phyloP scores from a whole-genome alignment of 2,888 invertebrate genomes.

The Drosophila ustulata region DNA sequence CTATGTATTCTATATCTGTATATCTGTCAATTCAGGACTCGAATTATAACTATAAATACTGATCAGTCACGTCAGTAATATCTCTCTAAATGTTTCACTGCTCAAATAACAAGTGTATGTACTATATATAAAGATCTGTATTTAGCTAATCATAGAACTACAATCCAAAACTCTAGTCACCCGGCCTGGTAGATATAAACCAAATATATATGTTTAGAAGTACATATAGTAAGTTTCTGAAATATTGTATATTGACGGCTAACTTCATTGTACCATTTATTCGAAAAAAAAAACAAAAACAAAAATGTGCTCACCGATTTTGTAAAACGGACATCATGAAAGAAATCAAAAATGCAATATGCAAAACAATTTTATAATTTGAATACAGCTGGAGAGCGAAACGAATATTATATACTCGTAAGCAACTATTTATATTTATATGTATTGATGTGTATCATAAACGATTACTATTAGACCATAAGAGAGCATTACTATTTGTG shows the following conservation, averaged over 20 bases:
- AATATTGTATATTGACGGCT: constrained; percentile 35
- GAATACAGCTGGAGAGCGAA: constrained; percentile 47
- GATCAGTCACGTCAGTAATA: background rate
- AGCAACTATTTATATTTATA: constrained; percentile 35
- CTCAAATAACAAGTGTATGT: constrained; percentile 10
- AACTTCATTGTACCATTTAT: constrained; percentile 35
- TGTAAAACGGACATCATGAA: constrained; percentile 47
- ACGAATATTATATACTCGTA: constrained; percentile 37
- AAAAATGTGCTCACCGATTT: constrained; percentile 74
- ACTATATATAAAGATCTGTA: constrained; percentile 9
- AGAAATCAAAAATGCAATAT: constrained; percentile 38
- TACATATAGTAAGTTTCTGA: constrained; percentile 13
- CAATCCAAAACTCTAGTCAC: constrained; percentile 58
- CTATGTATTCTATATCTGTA: background rate
- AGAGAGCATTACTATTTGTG: constrained; percentile 69
- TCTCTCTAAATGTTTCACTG: background rate
- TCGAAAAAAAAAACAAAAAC: background rate
- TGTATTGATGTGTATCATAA: constrained; percentile 45
- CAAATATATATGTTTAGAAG: constrained; percentile 18
- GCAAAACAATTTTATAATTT: constrained; percentile 53
- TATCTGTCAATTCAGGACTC: constrained; percentile 1
- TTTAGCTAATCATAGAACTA: background rate
- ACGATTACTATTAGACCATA: constrained; percentile 66
- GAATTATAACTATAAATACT: background rate
- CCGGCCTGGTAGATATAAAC: constrained; percentile 34